Evolutionary conservation across 2,113 vertebrate genomes (phyloP).

Genomic region (Toxotes chatareus): DNA sequence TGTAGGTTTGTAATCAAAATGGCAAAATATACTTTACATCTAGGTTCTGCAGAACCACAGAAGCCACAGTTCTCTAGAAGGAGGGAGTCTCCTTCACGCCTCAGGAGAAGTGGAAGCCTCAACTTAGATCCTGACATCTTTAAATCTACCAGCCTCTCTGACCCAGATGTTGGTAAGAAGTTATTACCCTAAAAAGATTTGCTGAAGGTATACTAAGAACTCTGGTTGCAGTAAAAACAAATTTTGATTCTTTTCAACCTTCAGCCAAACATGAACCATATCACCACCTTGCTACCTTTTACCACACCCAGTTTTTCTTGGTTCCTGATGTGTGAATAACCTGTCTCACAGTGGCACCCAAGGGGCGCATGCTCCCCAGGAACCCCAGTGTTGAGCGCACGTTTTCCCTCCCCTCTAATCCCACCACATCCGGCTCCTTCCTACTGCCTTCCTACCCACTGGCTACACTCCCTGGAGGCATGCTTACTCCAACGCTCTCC

Average conservation of each 20-base stretch:
- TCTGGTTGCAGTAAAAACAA: not conserved
- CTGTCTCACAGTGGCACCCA: constrained; percentile 77
- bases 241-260: not conserved
- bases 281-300: not conserved
- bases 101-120: constrained; percentile 88
- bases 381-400: constrained; percentile 83
- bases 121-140: constrained; percentile 87
- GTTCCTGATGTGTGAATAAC: constrained; percentile 36
- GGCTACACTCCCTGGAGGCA: constrained; percentile 80
- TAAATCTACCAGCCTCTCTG: constrained; percentile 76
- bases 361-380: constrained; percentile 78
- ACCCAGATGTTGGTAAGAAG: constrained; percentile 87
- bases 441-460: constrained; percentile 90
- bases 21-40: constrained; percentile 13
- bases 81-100: constrained; percentile 71
- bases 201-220: not conserved
- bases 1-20: not conserved
- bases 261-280: not conserved
- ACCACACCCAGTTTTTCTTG: constrained; percentile 1
- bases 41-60: constrained; percentile 77
- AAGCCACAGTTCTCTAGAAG: constrained; percentile 82
- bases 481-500: constrained; percentile 82
- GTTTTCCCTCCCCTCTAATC: constrained; percentile 77
- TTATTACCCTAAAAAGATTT: not conserved
- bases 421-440: constrained; percentile 81